Base-by-base conservation (phyloP, 35 echinoderm and acorn worm species). In the Ophioderma brevispina region DNA sequence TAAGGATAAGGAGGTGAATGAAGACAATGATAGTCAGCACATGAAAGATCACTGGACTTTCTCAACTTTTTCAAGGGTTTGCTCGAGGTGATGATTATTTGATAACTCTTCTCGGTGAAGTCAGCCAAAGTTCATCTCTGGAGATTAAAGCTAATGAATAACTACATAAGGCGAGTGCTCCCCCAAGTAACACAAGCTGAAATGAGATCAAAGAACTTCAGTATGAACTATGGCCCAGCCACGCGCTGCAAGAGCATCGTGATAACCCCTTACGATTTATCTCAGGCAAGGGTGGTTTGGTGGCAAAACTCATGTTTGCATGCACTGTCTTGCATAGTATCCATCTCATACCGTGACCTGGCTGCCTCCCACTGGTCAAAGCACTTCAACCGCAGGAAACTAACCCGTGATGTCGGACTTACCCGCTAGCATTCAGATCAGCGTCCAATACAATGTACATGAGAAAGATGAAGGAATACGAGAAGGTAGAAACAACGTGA, bases 261-360 rank as follows among this genome's bases (percentile, higher is more conserved):
- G 39, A 36, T 6, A 41, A 88, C 30, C 85, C 94, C 0, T 40
- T 95, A 35, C 79, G 90, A 18, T 35, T 95, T 21, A 75, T 95
- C 36, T 89, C 90, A 21, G 94, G 94, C 89, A 82, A 80, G 94
- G 94, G 0, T 89, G 94, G 1, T 95, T 89, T 76, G 94, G 94
- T n/a, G n/a, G n/a, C n/a, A 8, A 95, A 77, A 95, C 94, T 28
- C 91, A 91, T 35, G 94, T 95, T 19, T 84, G 89, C 18, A 38
- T 38, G 23, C 84, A 35, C 13, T 21, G 89, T 33, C 33, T 95
- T 4, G 38, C 18, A 0, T 31, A 49, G n/a, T 88, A 70, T 70
- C 59, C 59, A 18, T 70, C 59, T 8, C 28, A 70, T 70, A 25
- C 59, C n/a, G 82, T 95, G 35, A 85, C 92, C 0, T 95, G 56